Base-by-base conservation (phyloP, 1,140 invertebrate genomes). In the Triops cancriformis region DNA sequence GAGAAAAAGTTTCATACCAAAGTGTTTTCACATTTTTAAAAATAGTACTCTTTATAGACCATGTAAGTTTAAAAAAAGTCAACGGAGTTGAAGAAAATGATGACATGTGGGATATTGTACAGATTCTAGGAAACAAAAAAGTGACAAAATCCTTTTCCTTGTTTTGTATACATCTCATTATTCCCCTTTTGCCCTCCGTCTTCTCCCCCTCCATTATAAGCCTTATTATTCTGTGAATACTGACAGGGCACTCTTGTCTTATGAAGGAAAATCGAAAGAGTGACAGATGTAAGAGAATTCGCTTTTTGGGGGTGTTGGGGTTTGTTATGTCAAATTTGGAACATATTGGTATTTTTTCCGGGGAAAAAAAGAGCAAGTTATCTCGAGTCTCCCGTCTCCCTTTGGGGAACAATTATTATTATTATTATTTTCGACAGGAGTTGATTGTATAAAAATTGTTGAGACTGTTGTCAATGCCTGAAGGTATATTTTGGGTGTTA, bases 151-250 rank as follows among this genome's bases (percentile, higher is more conserved):
- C 51, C 51, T 64, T 64, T 64, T 64, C 51, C 51, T 23, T 18
- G 51, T 64, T 64, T 64, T 23, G 51, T 64, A 64, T 64, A 64
- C 51, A 64, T 64, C 51, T 64, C 51, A 64, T 64, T 64, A 64
- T 64, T 64, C 51, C 51, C n/a, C 31, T 37, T 37, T 64, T 64
- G 51, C 23, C 51, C 51, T 37, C 31, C 31, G 31, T 37, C 51
- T n/a, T 18, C 51, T 10, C 18, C 51, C 51, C 51, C 51, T 64
- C 51, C 51, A 37, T 64, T 64, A 64, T 64, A 64, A 64, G 51
- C 51, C 51, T 64, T 64, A 64, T 64, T 64, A 64, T 64, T 64
- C 51, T 64, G 51, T 64, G 51, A 64, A 64, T 23, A 64, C 18
- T 64, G 51, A n/a, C 51, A 64, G 51, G 14, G 51, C 51, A 23